phyloP scores from a whole-genome alignment of 53 echinoderm and acorn worm species.

The Zoroaster sp. region DNA sequence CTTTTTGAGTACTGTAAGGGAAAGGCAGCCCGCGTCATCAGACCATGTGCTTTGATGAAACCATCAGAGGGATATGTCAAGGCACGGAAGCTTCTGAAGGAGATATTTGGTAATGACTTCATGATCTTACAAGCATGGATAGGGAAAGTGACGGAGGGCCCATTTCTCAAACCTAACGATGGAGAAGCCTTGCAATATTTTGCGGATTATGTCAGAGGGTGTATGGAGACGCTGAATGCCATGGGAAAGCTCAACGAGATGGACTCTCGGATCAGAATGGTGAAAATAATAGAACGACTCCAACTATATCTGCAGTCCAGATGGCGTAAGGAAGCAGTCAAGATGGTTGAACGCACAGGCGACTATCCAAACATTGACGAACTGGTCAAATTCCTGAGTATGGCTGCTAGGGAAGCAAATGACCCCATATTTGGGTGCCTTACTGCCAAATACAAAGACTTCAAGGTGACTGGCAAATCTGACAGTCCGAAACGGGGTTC shows the following conservation, averaged over 20 bases:
- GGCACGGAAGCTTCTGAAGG: constrained; percentile 41
- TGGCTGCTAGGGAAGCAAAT: not conserved
- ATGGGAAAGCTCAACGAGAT: constrained; percentile 32
- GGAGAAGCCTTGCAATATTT: constrained; percentile 25
- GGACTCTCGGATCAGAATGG: constrained; percentile 13
- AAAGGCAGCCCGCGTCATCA: constrained; percentile 33
- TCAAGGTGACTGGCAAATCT: not conserved
- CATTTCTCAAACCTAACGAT: not conserved
- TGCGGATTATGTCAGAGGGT: constrained; percentile 58
- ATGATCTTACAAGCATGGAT: constrained; percentile 60
- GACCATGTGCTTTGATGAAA: constrained; percentile 47
- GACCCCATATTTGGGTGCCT: constrained; percentile 15
- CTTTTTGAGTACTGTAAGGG: constrained; percentile 59
- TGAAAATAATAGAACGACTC: constrained; percentile 18
- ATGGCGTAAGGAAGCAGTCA: constrained; percentile 23
- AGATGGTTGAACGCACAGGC: not conserved
- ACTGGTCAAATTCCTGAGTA: constrained; percentile 14
- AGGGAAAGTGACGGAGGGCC: constrained; percentile 49
- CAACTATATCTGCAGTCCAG: constrained; percentile 32
- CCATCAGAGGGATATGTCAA: constrained; percentile 25
- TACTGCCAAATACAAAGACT: not conserved
- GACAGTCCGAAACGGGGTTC: not conserved
- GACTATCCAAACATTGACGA: not conserved
- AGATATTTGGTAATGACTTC: constrained; percentile 49
- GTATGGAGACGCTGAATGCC: constrained; percentile 45